These are phyloP conservation scores for Sialis lutaria DNA, from an alignment of 2,888 invertebrate species.

Conservation along the genomic window DNA sequence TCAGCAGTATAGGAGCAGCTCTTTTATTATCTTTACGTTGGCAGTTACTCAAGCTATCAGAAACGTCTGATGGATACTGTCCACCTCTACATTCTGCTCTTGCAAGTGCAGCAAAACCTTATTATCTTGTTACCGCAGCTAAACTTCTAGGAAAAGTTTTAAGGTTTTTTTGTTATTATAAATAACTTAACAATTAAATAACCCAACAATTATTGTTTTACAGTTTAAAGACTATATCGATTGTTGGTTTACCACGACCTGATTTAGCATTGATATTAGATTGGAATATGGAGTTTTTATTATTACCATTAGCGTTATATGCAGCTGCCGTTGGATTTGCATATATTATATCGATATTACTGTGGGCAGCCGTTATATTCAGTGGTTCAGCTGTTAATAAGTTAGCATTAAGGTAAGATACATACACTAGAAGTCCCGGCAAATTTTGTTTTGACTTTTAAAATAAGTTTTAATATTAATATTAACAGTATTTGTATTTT, in stretches of 20 bases:
- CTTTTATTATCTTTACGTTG: slow-evolving; percentile 39
- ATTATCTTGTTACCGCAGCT: slow-evolving; percentile 31
- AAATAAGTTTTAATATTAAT: too few relatives aligned
- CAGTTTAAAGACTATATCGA: slow-evolving; percentile 7
- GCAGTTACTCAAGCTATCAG: slow-evolving; percentile 26
- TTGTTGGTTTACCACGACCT: slow-evolving; percentile 14
- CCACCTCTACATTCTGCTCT: slow-evolving; percentile 37
- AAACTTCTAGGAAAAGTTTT: slow-evolving; percentile 28
- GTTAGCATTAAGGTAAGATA: slow-evolving; percentile 39
- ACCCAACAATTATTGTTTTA: slow-evolving; percentile 7
- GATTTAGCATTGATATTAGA: slow-evolving; percentile 18
- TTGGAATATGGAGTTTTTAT: slow-evolving; percentile 23
- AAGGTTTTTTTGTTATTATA: slow-evolving; percentile 24
- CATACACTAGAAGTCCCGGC: too few relatives aligned
- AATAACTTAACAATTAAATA: slow-evolving; percentile 3
- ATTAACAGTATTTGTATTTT: slow-evolving; percentile 10
- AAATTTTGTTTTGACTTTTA: too few relatives aligned
- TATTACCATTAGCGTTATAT: slow-evolving; percentile 42
- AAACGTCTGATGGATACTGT: slow-evolving; percentile 21
- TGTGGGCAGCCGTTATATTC: slow-evolving; percentile 39
- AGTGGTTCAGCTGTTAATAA: slow-evolving; percentile 54
- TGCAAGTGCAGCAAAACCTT: slow-evolving; percentile 39
- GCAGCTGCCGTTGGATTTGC: slow-evolving; percentile 41
- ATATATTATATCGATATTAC: slow-evolving; percentile 31
- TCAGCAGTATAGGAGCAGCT: slow-evolving; percentile 48